Percentiles rank a stretch among this genome's conserved stretches.
Evolutionary conservation across 92 coral and sea anemone species (phyloP).

Genomic region (Phenganax stokvisi): DNA sequence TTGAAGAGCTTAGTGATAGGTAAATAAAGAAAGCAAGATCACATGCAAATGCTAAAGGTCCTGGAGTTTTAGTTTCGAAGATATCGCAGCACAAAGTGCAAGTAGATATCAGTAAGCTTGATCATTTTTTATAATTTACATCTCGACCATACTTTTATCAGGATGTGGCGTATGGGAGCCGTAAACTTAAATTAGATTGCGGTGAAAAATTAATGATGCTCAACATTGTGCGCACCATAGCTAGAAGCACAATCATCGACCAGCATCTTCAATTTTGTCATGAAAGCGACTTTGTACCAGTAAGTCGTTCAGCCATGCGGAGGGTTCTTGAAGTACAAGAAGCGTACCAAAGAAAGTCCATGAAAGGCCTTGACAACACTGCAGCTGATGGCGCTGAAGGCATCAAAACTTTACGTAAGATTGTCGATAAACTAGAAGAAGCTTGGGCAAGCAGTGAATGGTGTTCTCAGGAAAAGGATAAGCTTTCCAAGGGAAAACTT

Average conservation of each 20-base stretch:
- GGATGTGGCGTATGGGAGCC: conserved; percentile 50
- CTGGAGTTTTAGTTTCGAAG: conserved; percentile 45
- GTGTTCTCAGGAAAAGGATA: conserved; percentile 37
- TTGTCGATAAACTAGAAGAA: conserved; percentile 42
- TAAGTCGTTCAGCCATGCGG: conserved; percentile 55
- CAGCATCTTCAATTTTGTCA: conserved; percentile 49
- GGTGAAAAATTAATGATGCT: conserved; percentile 59
- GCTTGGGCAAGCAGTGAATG: conserved; percentile 47
- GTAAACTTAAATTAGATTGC: conserved; percentile 49
- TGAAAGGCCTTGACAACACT: conserved; percentile 59
- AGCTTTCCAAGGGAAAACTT: conserved; percentile 39
- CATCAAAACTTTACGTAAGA: conserved; percentile 36
- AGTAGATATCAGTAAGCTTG: conserved; percentile 42
- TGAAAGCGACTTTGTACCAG: conserved; percentile 43
- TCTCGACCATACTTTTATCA: conserved; percentile 44
- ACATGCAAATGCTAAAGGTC: conserved; percentile 42
- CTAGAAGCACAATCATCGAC: conserved; percentile 47
- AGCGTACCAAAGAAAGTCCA: conserved; percentile 54
- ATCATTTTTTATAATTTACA: conserved; percentile 49
- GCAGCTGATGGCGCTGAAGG: conserved; percentile 58
- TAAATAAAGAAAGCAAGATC: conserved; percentile 54
- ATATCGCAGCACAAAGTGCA: conserved; percentile 48
- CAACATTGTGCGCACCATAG: conserved; percentile 53
- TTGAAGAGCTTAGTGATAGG: conserved; percentile 37
- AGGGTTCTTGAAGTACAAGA: conserved; percentile 54